Evolutionary conservation across 2,888 invertebrate genomes (phyloP), one percentile per base, ranked within the genome.

Genomic region (Spodoptera picta): DNA sequence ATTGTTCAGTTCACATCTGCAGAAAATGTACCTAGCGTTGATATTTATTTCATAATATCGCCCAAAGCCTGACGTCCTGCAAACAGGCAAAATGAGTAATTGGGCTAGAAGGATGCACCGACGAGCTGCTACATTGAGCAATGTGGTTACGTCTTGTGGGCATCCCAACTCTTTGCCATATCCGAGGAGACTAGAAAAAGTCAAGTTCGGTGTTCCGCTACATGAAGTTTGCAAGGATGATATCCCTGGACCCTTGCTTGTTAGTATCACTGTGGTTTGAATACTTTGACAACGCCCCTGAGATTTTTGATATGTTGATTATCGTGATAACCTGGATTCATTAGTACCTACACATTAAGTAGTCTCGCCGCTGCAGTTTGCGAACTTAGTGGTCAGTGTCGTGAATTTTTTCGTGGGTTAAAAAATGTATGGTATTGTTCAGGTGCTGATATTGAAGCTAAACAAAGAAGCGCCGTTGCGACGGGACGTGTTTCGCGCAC

Each of bases 191-290:
- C 94, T 98, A 76, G 98, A 98, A 94, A 98, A 98, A 96, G 98
- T 99, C 56, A 99, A 98, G 93, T 99, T 99, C 93, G 99, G 99
- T 77, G 98, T 97, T 72, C 97, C 98, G 52, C 95, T 99, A 73
- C 97, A 97, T 83, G 98, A 98, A 95, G 98, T 99, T 73, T 98
- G 98, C 94, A 98, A 98, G 92, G 98, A 98, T 91, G 98, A 98
- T 94, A 98, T 99, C 92, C 99, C 99, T 77, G 98, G 98, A 79
- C 98, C 98, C 73, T 95, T 98, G 85, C 95, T 98, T 90, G 98
- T 97, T 95, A 96, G 96, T 96, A 87, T 83, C 57, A 53, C 45
- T 60, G 60, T 58, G 49, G 24, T 43, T 62, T 43, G 46, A 50
- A 42, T 71, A 72, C 59, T 60, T 65, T 73, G 79, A 70, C 70